Percentiles rank a stretch among this genome's conserved stretches.
These are phyloP conservation scores for Temnothorax unifasciatus DNA, from an alignment of 2,888 invertebrate genomes.

Conservation along the genomic window DNA sequence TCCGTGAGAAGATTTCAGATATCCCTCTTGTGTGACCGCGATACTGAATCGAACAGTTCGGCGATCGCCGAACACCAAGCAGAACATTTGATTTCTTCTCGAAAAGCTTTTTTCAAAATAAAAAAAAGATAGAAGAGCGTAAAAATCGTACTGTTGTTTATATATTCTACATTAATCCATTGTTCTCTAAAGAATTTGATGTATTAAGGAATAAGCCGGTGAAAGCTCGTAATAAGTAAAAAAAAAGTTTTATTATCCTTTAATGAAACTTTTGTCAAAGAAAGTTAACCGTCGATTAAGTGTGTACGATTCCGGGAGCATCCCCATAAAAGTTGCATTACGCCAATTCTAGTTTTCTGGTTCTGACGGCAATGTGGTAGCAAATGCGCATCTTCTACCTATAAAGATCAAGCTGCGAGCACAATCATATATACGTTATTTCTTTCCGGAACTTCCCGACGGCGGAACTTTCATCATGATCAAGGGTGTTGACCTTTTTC, in stretches of 20 bases:
- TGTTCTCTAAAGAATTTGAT: background rate
- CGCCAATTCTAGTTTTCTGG: background rate
- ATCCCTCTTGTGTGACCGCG: background rate
- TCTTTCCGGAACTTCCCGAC: constrained; percentile 41
- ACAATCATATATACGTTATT: constrained; percentile 48
- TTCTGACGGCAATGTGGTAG: constrained; percentile 1
- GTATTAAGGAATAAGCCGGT: background rate
- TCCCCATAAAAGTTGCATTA: background rate
- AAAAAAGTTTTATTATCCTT: background rate
- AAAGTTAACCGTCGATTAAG: background rate
- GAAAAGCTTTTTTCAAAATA: background rate
- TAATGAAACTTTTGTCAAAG: background rate
- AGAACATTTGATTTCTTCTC: background rate
- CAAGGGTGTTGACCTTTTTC: constrained; percentile 52
- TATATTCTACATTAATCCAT: background rate
- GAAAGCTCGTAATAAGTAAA: background rate
- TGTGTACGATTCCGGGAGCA: background rate
- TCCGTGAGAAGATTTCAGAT: background rate
- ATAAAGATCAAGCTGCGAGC: constrained; percentile 20
- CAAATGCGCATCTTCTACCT: constrained; percentile 4
- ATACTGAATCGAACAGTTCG: background rate
- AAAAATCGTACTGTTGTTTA: background rate
- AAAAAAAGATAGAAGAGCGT: background rate
- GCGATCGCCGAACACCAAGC: background rate
- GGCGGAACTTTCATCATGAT: constrained; percentile 51